These are phyloP conservation scores for Calonectris borealis DNA, from an alignment of 2,113 vertebrate species.

Conservation along the genomic window DNA sequence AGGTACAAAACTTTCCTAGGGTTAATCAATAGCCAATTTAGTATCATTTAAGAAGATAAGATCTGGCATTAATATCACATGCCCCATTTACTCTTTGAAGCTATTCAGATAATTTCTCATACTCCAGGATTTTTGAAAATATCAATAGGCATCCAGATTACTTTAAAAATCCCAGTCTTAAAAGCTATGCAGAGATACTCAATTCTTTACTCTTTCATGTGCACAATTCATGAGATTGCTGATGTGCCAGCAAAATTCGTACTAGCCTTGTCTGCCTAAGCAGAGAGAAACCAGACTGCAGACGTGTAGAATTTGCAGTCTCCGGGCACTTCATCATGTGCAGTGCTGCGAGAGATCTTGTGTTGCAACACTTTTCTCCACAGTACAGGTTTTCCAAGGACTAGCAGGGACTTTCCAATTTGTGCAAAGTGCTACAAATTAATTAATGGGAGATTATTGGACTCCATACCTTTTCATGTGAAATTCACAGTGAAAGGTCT, in stretches of 20 bases:
- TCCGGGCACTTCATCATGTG: rapidly evolving
- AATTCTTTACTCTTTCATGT: neutral
- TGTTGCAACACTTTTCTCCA: neutral
- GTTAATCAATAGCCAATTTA: neutral
- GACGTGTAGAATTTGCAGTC: neutral
- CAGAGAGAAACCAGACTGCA: neutral
- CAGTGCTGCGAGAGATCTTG: neutral
- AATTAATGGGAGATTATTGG: neutral
- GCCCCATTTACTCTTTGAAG: neutral
- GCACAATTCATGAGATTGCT: neutral
- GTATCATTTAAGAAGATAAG: neutral
- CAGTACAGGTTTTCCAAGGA: neutral
- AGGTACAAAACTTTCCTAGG: neutral
- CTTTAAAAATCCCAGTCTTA: neutral
- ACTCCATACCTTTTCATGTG: neutral
- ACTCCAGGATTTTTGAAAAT: neutral
- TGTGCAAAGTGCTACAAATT: neutral
- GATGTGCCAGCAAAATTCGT: neutral
- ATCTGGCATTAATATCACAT: neutral
- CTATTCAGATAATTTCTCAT: neutral
- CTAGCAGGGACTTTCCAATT: neutral
- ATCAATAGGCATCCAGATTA: neutral
- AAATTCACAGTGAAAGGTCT: neutral
- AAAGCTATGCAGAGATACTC: neutral
- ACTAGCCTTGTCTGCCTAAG: neutral